Conservation (phyloP, 2,113 vertebrate genomes). For the Ceyx margarethae region DNA sequence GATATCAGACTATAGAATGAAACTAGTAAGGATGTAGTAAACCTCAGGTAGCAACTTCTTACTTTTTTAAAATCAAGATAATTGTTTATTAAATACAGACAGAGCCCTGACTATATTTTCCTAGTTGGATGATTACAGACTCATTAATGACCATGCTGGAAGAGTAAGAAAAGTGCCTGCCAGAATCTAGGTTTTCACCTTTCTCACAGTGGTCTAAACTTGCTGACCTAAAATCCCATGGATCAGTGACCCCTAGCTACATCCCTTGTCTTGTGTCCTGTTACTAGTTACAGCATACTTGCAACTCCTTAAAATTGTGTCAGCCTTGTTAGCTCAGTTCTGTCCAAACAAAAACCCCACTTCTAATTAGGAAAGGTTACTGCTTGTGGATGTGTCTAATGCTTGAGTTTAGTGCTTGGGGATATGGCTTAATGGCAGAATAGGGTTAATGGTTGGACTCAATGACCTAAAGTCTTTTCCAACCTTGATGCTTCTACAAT, state of each 20-base stretch:
- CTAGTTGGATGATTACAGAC: neutral
- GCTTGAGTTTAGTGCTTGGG: no score
- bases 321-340: neutral
- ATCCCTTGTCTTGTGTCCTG: neutral
- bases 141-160: neutral
- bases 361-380: neutral
- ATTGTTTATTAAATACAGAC: accelerated
- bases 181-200: neutral
- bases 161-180: neutral
- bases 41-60: neutral
- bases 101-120: neutral
- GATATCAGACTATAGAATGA: neutral
- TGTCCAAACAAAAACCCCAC: accelerated
- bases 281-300: neutral
- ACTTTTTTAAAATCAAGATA: neutral
- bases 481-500: neutral
- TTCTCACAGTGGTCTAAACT: neutral
- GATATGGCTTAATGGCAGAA: no score
- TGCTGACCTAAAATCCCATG: neutral
- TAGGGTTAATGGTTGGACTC: no score
- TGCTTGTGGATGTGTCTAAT: no score
- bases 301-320: neutral
- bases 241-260: neutral
- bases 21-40: neutral
- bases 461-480: no score